Conservation (phyloP, 1,140 invertebrate genomes). For the Saccostrea glomerata region DNA sequence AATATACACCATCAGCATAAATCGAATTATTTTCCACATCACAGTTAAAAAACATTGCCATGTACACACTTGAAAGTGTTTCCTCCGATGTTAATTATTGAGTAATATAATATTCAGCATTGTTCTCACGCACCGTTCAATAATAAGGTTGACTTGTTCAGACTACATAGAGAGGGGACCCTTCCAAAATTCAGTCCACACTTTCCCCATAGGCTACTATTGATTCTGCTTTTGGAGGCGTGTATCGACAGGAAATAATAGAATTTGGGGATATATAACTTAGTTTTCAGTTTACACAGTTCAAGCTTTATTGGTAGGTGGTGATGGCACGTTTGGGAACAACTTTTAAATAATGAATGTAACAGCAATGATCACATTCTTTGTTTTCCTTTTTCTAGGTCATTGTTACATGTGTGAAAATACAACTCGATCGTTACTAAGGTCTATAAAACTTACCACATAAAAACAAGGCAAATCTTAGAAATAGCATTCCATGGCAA, state of each 20-base stretch:
- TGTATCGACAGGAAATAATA: not conserved
- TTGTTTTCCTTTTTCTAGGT: not conserved
- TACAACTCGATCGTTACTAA: no score
- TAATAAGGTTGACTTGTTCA: not conserved
- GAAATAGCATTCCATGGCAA: no score
- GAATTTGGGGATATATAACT: conserved; percentile 4
- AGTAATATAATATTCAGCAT: not conserved
- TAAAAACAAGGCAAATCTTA: no score
- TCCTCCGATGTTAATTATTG: conserved; percentile 17
- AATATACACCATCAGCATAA: not conserved
- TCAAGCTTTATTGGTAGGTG: not conserved
- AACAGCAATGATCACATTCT: not conserved
- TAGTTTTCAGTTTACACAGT: not conserved
- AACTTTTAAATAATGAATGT: not conserved
- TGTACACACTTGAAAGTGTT: not conserved
- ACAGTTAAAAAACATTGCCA: not conserved
- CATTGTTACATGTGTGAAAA: not conserved
- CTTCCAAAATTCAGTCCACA: not conserved
- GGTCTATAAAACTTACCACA: no score
- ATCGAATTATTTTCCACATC: not conserved
- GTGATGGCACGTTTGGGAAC: not conserved
- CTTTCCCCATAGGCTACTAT: not conserved
- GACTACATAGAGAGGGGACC: not conserved
- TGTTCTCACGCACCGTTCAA: not conserved
- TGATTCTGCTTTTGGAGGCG: not conserved